These are phyloP conservation scores for Sphecodes monilicornis DNA, from an alignment of 2,888 invertebrate genomes.

Conservation along the genomic window DNA sequence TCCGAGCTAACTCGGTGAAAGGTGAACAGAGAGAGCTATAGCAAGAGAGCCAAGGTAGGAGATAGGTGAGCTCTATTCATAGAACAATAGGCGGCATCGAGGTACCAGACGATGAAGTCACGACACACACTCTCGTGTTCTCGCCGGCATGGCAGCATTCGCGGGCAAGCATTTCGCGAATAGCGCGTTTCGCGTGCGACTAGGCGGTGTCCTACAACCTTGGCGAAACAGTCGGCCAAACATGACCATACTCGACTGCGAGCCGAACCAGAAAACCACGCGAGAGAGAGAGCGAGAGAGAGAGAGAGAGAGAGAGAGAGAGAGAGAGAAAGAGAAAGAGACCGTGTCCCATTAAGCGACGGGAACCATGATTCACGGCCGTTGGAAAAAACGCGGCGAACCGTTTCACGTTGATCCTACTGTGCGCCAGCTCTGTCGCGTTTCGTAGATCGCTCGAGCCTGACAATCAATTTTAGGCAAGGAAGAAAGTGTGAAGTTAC, in stretches of 20 bases:
- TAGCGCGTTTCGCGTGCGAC: conserved; percentile 51
- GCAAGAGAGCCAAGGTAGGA: conserved; percentile 29
- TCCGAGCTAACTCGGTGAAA: conserved; percentile 46
- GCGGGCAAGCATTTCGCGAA: conserved; percentile 67
- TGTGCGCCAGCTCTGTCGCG: background rate
- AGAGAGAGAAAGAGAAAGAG: background rate
- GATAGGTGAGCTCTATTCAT: conserved; percentile 67
- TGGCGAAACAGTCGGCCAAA: conserved; percentile 51
- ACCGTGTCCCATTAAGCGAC: conserved; percentile 46
- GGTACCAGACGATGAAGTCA: conserved; percentile 78
- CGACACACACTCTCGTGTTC: conserved; percentile 62
- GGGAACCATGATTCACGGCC: conserved; percentile 38
- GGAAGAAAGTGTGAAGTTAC: background rate
- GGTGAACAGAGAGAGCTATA: conserved; percentile 43
- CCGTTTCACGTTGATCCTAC: background rate
- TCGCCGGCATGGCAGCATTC: conserved; percentile 55
- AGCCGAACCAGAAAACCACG: conserved; percentile 25
- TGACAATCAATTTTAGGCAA: background rate
- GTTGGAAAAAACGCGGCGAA: conserved; percentile 11
- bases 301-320: background rate
- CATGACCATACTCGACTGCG: conserved; percentile 30
- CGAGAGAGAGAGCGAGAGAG: conserved; percentile 14
- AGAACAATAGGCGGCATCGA: conserved; percentile 74
- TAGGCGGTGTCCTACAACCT: conserved; percentile 52
- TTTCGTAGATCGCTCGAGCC: background rate